Base-by-base conservation (phyloP, 2,888 invertebrate genomes). In the Phalangium opilio region DNA sequence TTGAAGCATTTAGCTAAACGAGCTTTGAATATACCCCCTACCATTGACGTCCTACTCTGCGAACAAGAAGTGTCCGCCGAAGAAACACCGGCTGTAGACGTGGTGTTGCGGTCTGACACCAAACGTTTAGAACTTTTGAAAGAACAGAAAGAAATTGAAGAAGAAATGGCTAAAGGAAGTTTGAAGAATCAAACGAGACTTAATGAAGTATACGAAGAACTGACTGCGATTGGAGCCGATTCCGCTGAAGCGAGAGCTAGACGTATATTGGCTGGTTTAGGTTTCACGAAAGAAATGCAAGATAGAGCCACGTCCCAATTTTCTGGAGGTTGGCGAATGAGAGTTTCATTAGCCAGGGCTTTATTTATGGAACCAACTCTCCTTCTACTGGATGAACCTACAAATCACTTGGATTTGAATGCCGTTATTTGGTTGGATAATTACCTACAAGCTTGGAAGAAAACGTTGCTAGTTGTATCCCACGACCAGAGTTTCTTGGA, bases 371-470 rank as follows among this genome's bases (percentile, higher is more conserved):
- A 96, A 68, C 98, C 98, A 1, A 95, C 96, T 1, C 70, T 98
- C n/a, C 70, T 98, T 20, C 73, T 99, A 65, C 78, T 98, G 32
- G 98, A 99, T 70, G 98, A 98, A 75, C 98, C 98, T 55, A 98
- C 98, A 0, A 98, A 99, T 71, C 98, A 98, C 70, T 79, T 98
- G 60, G 98, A 98, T 74, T 74, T 98, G 49, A 99, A 98, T 64
- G 98, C 98, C 55, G 98, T 98, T 43, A 99, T 99, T 74, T 98
- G 98, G 98, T 75, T 99, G 48, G 98, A 99, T 65, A 96, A 98
- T 66, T 96, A 96, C 65, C 73, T 98, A 18, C 95, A 96, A 73
- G 78, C 78, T 2, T 98, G 98, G 98, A 99, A 98, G 69, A 99
- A 99, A 65, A 99, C 98, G 0, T 70, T 99, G 3, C 70, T 99